Percentiles rank a stretch among this genome's conserved stretches.
phyloP scores from a whole-genome alignment of 2,113 vertebrate genomes.

The Zosterops lateralis region DNA sequence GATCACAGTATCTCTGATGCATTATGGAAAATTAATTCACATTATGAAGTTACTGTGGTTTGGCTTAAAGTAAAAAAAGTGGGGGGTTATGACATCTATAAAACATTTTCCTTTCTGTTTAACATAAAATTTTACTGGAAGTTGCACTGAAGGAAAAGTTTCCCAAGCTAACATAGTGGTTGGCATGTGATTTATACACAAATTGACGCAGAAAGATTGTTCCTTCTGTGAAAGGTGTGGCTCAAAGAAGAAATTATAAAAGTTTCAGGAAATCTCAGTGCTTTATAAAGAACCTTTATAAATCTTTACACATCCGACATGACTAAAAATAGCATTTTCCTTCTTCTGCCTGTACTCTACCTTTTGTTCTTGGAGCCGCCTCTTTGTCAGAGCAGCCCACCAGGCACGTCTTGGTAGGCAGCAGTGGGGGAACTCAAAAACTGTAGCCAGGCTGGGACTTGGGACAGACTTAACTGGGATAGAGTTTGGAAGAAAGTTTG shows the following conservation, averaged over 20 bases:
- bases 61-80: slow-evolving; percentile 45
- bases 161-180: background rate
- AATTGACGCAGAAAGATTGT: background rate
- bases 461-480: background rate
- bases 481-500: background rate
- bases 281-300: background rate
- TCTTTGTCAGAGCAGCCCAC: background rate
- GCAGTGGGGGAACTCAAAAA: background rate
- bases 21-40: slow-evolving; percentile 33
- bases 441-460: background rate
- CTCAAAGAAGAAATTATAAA: background rate
- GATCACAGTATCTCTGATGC: background rate
- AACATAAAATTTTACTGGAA: slow-evolving; percentile 43
- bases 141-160: slow-evolving; percentile 11
- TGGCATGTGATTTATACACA: background rate
- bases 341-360: background rate
- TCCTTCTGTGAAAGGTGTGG: background rate
- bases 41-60: slow-evolving; percentile 45
- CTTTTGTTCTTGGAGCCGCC: background rate
- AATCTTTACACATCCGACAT: background rate
- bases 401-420: fast-evolving
- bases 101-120: slow-evolving; percentile 41
- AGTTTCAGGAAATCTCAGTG: background rate
- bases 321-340: background rate
- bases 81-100: background rate